phyloP scores from a whole-genome alignment of 2,797 vertebrate genomes.

The Acridotheres tristis region DNA sequence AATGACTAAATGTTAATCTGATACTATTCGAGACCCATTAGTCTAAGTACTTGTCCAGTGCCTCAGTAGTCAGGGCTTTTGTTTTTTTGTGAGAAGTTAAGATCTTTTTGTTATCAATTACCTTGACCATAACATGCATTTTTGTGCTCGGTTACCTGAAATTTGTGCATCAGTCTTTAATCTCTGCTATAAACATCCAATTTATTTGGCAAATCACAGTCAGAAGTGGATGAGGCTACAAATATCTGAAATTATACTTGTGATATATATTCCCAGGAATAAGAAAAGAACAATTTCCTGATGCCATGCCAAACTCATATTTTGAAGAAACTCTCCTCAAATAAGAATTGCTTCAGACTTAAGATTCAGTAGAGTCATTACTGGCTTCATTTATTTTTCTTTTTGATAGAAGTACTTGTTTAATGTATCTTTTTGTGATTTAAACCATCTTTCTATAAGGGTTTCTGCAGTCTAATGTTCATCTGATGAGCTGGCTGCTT shows the following conservation, averaged over 20 bases:
- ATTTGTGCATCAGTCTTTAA: neutral
- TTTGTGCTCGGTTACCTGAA: neutral
- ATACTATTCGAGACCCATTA: neutral
- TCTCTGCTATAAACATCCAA: neutral
- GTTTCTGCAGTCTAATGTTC: neutral
- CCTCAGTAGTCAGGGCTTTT: neutral
- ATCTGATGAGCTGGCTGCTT: constrained; percentile 1
- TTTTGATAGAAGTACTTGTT: neutral
- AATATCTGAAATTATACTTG: neutral
- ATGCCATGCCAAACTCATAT: neutral
- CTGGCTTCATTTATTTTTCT: neutral
- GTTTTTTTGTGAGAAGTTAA: neutral
- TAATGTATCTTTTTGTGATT: neutral
- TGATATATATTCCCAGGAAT: neutral
- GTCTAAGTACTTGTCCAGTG: neutral
- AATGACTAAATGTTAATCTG: neutral
- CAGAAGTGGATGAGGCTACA: neutral
- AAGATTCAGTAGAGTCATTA: neutral
- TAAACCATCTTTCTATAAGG: neutral
- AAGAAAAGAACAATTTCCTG: neutral
- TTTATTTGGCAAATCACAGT: neutral
- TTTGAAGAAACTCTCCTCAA: neutral
- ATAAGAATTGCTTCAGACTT: neutral
- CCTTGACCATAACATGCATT: neutral
- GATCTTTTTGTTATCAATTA: neutral